These are phyloP conservation scores for Megaceryle maxima DNA, from an alignment of 2,113 vertebrate species.

Conservation along the genomic window DNA sequence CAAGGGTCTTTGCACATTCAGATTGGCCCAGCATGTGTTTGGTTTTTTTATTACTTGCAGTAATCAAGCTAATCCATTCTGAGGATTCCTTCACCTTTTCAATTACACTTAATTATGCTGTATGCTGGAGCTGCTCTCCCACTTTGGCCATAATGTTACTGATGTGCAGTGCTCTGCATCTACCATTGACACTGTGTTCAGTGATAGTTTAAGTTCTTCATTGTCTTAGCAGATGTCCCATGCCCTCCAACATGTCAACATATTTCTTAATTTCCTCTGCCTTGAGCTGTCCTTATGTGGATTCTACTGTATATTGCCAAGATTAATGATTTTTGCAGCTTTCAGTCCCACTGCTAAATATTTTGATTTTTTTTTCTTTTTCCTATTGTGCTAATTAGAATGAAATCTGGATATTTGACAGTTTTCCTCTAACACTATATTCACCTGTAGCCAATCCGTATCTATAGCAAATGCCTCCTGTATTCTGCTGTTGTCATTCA, in stretches of 20 bases:
- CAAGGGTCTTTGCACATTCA: neutral
- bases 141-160: neutral
- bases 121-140: slow-evolving; percentile 14
- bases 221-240: neutral
- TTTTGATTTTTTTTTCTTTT: neutral
- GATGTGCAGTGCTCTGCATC: neutral
- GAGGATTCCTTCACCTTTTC: slow-evolving; percentile 36
- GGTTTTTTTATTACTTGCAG: neutral
- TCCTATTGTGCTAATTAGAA: neutral
- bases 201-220: neutral
- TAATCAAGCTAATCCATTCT: neutral
- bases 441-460: neutral
- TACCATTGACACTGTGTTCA: neutral
- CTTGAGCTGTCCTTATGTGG: neutral
- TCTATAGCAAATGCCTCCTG: neutral
- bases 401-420: neutral
- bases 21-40: slow-evolving; percentile 2
- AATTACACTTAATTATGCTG: slow-evolving; percentile 31
- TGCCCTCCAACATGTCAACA: neutral
- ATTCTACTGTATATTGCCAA: neutral
- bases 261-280: neutral
- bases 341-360: neutral
- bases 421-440: neutral
- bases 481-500: neutral
- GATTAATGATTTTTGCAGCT: neutral